Percentiles rank a stretch among this genome's conserved stretches.
These are phyloP conservation scores for Hyles lineata DNA, from an alignment of 2,888 invertebrate genomes.

Conservation along the genomic window DNA sequence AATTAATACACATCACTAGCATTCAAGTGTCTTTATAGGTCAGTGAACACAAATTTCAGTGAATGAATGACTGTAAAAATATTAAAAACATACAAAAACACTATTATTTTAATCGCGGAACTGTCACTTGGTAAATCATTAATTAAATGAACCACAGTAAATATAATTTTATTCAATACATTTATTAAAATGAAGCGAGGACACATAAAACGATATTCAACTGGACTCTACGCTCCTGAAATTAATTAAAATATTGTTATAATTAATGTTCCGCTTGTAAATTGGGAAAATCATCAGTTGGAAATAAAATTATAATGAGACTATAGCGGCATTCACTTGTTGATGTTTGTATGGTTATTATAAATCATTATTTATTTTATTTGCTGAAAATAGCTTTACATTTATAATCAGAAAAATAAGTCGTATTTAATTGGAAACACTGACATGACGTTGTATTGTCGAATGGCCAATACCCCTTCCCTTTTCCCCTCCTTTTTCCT, in stretches of 20 bases:
- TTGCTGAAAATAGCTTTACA: neutral
- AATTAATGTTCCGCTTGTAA: neutral
- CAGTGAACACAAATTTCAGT: neutral
- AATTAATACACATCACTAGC: no score
- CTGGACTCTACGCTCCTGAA: constrained; percentile 2
- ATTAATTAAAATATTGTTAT: constrained; percentile 17
- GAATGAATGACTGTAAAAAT: neutral
- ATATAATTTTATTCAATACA: neutral
- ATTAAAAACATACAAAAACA: neutral
- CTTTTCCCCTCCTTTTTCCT: no score
- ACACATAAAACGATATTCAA: constrained; percentile 30
- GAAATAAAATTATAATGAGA: constrained; percentile 43
- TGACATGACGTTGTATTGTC: no score
- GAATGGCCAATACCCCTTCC: no score
- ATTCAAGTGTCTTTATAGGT: neutral
- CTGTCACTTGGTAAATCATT: neutral
- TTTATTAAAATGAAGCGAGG: constrained; percentile 1
- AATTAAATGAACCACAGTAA: neutral
- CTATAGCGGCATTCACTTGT: neutral
- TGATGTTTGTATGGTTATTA: neutral
- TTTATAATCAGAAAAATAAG: neutral
- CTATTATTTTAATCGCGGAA: neutral
- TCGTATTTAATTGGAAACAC: no score
- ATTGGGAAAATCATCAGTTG: constrained; percentile 37
- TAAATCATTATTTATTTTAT: no score